Evolutionary conservation across 2,797 vertebrate genomes (phyloP), one percentile per base, ranked within the genome.

Genomic region (Jordanella pulchra): DNA sequence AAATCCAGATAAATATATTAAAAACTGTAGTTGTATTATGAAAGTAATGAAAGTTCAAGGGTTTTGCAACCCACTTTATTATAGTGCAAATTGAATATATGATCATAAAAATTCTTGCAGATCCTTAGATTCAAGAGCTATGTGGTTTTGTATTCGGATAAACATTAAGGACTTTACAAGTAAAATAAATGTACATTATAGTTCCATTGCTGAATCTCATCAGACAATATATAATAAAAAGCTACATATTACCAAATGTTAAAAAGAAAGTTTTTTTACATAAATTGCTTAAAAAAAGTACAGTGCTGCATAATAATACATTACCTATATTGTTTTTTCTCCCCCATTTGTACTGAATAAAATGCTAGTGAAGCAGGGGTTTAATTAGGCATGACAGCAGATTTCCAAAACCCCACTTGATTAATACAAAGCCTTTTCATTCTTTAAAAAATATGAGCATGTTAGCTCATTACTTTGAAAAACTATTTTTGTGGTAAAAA

Each of bases 341-440:
- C 4, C 35, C 35, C 72, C 65, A 25, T 69, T 25, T 53, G 60
- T 73, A 64, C 70, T 71, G 39, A 58, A 75, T 73, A 32, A 69
- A 55, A 30, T 70, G 44, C 47, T 32, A 69, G 39, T 77, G 79
- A 87, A 67, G 18, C 73, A 64, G 11, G 51, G 79, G 69, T 87
- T 86, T 78, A 81, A 86, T 85, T 83, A 75, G 77, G 69, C 51
- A 71, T 80, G 73, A 75, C 90, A 85, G 84, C 88, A 80, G 75
- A 81, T 75, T 65, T 88, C 86, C 81, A 73, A 78, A 65, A 76
- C 67, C 65, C 75, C 70, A 72, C 73, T 69, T 45, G 50, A 55
- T 76, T 89, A 78, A 89, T 88, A 69, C 72, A 86, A 76, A 71
- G 68, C 72, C 23, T 21, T 66, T 51, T 35, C 51, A 18, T 35